Conservation (phyloP, 1,140 invertebrate genomes). For the Solen grandis region DNA sequence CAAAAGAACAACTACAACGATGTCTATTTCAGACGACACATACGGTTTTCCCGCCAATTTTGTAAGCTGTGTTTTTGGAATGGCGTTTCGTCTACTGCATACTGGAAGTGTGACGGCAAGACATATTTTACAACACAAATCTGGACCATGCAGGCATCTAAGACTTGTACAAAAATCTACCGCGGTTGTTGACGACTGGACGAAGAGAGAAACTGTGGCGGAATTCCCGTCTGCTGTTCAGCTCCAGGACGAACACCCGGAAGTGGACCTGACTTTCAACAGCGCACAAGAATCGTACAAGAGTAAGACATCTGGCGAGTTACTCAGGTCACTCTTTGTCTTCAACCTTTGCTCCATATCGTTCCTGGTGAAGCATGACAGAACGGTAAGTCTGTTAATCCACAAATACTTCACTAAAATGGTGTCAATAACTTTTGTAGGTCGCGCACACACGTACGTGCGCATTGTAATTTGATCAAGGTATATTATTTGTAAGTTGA, state of each 20-base stretch:
- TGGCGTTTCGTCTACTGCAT: neutral
- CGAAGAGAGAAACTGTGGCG: neutral
- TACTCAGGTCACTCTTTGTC: conserved; percentile 95
- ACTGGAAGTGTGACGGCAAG: neutral
- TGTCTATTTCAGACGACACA: too few relatives aligned
- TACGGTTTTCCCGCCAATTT: too few relatives aligned
- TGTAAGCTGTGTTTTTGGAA: too few relatives aligned
- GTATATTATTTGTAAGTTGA: neutral
- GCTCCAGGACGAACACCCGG: conserved; percentile 36
- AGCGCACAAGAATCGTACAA: conserved; percentile 83
- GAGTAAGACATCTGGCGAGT: conserved; percentile 96
- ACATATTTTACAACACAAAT: neutral
- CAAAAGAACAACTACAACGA: too few relatives aligned
- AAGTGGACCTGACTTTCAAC: conserved; percentile 88
- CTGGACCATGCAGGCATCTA: neutral
- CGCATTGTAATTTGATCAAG: neutral
- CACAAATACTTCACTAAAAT: neutral
- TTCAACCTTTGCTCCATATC: conserved; percentile 95
- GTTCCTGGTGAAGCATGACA: conserved; percentile 96
- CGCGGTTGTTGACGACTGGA: neutral
- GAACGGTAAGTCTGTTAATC: conserved; percentile 87
- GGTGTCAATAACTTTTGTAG: too few relatives aligned
- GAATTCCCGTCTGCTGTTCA: neutral
- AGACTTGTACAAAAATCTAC: neutral
- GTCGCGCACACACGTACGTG: too few relatives aligned